A percentile compares a stretch with the other conserved stretches of the same genome.
These are phyloP conservation scores for Congeria kusceri DNA, from an alignment of 2,888 invertebrate genomes.

Conservation along the genomic window DNA sequence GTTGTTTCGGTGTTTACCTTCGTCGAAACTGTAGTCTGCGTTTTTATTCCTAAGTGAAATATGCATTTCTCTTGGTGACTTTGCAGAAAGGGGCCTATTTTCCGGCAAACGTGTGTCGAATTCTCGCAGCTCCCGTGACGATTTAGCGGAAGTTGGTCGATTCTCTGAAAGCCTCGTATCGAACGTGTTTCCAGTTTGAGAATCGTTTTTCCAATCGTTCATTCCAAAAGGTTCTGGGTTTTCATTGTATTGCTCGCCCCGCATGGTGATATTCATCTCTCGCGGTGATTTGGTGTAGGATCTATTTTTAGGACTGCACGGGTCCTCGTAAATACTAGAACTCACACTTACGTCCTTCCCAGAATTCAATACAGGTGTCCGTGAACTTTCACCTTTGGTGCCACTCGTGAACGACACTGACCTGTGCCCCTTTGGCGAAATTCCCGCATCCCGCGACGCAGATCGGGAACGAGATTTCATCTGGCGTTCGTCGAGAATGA, in stretches of 20 bases:
- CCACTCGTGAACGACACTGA: constrained; percentile 52
- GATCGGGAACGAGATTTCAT: constrained; percentile 47
- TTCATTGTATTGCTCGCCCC: constrained; percentile 29
- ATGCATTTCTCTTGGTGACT: constrained; percentile 47
- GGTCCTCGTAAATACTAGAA: constrained; percentile 31
- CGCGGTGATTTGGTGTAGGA: constrained; percentile 37
- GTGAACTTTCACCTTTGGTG: constrained; percentile 46
- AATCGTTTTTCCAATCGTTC: constrained; percentile 46
- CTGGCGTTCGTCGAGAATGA: constrained; percentile 48
- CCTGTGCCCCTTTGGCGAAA: constrained; percentile 59
- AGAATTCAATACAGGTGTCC: constrained; percentile 27
- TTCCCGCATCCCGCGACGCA: constrained; percentile 57
- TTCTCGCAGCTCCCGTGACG: constrained; percentile 31
- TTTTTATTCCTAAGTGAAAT: constrained; percentile 35
- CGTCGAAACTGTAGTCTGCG: constrained; percentile 8
- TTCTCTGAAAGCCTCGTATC: constrained; percentile 48
- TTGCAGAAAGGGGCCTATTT: constrained; percentile 47
- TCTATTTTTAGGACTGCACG: constrained; percentile 38
- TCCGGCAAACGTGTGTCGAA: constrained; percentile 26
- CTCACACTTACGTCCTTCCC: constrained; percentile 15
- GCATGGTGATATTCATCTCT: constrained; percentile 35
- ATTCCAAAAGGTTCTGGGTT: constrained; percentile 22
- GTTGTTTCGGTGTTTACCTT: constrained; percentile 19
- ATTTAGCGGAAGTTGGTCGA: constrained; percentile 40
- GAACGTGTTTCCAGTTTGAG: constrained; percentile 15